Base-by-base conservation (phyloP, 2,113 vertebrate genomes). In the Ardeotis arabs region DNA sequence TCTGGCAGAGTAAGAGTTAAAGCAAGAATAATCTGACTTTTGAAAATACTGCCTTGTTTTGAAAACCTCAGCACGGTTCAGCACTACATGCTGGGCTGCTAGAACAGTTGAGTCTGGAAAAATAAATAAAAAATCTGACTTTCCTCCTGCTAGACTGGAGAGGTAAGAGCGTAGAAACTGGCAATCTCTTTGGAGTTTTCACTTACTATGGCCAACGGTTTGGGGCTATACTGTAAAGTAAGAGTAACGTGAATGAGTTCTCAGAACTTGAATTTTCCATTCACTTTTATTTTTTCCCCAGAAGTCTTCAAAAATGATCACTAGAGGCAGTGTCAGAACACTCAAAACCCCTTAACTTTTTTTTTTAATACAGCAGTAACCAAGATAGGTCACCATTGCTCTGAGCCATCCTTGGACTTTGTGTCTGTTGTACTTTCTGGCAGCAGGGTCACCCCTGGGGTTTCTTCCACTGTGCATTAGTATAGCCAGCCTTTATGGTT, bases 131-230 rank as follows among this genome's bases (percentile, higher is more conserved):
- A 17, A 58, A 45, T 13, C 29, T 31, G 58, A 12, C 7, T 87
- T 87, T 58, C 56, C 29, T 35, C 14, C 31, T 9, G 0, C 28
- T 41, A 8, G 15, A 0, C 29, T 5, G 27, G 41, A 52, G 17
- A 49, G 28, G 1, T 29, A 47, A 33, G n/a, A 55, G 44, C 0
- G 3, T 3, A 10, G 55, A 21, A 79, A 49, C 21, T 2, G 28
- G 19, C 12, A 6, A 6, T 27, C n/a, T 19, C 25, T 17, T 11
- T 22, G 47, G 64, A 55, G 28, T 17, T 27, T 64, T 55, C 52
- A 3, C 28, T 22, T 28, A 3, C 45, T 28, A 2, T 9, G 12
- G 0, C 21, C 37, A 2, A 0, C 5, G 6, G 3, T 33, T 84
- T 74, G 59, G 72, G 52, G 31, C 60, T 64, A 4, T 1, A 9